These are phyloP conservation scores for Eulithis prunata DNA, from an alignment of 2,888 invertebrate genomes.

Conservation along the genomic window DNA sequence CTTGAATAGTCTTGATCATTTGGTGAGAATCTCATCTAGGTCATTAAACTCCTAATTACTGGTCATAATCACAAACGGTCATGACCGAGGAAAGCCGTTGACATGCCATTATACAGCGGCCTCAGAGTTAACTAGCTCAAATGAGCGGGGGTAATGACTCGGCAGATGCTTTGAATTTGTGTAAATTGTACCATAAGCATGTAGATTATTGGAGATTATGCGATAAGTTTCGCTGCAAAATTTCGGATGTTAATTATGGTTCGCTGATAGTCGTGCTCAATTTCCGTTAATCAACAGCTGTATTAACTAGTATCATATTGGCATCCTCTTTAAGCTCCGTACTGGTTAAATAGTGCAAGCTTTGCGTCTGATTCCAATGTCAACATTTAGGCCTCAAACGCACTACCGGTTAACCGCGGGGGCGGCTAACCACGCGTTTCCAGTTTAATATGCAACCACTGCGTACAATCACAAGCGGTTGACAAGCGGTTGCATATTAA, in stretches of 20 bases:
- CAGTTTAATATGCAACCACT: too few species aligned
- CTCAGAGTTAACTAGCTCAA: constrained; percentile 78
- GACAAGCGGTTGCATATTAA: too few species aligned
- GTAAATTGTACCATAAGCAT: constrained; percentile 64
- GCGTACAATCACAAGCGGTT: too few species aligned
- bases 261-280: constrained; percentile 27
- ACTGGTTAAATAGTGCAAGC: too few species aligned
- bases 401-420: too few species aligned
- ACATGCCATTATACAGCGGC: constrained; percentile 68
- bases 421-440: too few species aligned
- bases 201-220: constrained; percentile 41
- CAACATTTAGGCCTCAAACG: too few species aligned
- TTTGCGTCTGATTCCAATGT: too few species aligned
- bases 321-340: neutral
- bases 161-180: constrained; percentile 77
- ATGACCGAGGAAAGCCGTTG: constrained; percentile 69
- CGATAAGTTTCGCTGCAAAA: constrained; percentile 42
- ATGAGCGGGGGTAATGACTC: constrained; percentile 79
- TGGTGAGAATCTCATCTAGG: constrained; percentile 31
- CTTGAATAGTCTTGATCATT: constrained; percentile 20
- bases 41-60: constrained; percentile 54
- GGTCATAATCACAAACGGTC: constrained; percentile 67
- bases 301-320: constrained; percentile 25
- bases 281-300: constrained; percentile 33
- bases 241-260: constrained; percentile 17